Conservation (phyloP, 2,113 vertebrate species). For the Pangasianodon hypophthalmus region DNA sequence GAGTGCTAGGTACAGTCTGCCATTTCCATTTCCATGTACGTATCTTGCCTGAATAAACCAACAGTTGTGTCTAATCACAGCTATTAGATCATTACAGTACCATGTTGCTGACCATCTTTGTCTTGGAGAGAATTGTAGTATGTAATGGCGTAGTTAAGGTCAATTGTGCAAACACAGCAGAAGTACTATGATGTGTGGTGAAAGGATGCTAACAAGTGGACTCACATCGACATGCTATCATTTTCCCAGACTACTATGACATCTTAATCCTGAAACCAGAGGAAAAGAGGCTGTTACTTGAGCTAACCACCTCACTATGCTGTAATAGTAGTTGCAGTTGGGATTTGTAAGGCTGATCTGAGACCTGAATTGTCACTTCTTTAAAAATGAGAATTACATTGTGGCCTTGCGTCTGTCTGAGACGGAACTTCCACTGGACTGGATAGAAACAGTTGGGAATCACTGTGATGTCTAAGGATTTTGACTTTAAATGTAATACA, state of each 20-base stretch:
- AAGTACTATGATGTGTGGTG: conserved; percentile 26
- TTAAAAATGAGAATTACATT: conserved; percentile 1
- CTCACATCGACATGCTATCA: not conserved
- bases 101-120: not conserved
- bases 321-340: not conserved
- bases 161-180: conserved; percentile 39
- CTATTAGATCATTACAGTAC: conserved; percentile 35
- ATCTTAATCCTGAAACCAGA: not conserved
- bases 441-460: not conserved
- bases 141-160: conserved; percentile 29
- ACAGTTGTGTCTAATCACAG: conserved; percentile 34
- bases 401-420: not conserved
- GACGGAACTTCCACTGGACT: not conserved
- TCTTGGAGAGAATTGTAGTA: conserved; percentile 32
- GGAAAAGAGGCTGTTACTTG: not conserved
- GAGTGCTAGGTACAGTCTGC: conserved; percentile 32
- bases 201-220: conserved; percentile 26
- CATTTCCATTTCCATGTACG: conserved; percentile 14
- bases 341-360: not conserved
- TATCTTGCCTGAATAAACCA: conserved; percentile 31
- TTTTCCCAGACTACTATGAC: conserved; percentile 32
- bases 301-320: not conserved
- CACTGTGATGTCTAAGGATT: not conserved
- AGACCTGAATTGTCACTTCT: conserved; percentile 1
- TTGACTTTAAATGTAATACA: conserved; percentile 13